Evolutionary conservation across 2,888 invertebrate genomes (phyloP), one percentile per base, ranked within the genome.

Genomic region (Agriopis aurantiaria): DNA sequence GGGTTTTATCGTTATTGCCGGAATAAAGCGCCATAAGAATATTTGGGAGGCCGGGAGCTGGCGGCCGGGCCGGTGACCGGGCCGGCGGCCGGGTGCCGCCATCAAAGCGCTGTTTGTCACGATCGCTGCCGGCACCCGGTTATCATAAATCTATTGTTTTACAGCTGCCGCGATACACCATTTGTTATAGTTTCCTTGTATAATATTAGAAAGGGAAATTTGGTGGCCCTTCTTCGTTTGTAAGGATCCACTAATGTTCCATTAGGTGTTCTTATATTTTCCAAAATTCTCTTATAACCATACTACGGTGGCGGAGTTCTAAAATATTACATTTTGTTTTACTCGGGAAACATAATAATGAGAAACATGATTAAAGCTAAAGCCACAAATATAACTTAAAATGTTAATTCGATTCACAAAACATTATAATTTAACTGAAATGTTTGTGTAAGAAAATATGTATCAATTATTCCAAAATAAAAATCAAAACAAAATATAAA

Each of bases 1-100:
- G 59, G 60, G 65, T 75, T 75, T 75, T 74, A 76, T 75, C 70
- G 78, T 79, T 75, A 76, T 78, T 70, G 67, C 57, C 63, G 60
- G 59, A 71, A 78, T 75, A 74, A 78, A 74, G 68, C 64, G 49
- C 40, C 14, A 14, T 33, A 46, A 49, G 48, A 48, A 9, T 60
- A 61, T 41, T 56, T 12, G 23, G 11, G 17, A 4, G 40, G 17
- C 40, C 53, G 55, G 55, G 23, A 45, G 41, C 48, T 40, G 10
- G n/a, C 46, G 52, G 14, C 12, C 5, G 10, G 41, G 41, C 45
- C 62, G 49, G 48, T 49, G 2, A 33, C 55, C n/a, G 40, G 11
- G 17, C 17, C 8, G 40, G 8, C 8, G 33, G 53, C 52, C 17
- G 65, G 9, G 65, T 40, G 52, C 60, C 53, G 46, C 53, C 48